Evolutionary conservation across 1,140 invertebrate genomes (phyloP).

Genomic region (Bradynema listronoti): DNA sequence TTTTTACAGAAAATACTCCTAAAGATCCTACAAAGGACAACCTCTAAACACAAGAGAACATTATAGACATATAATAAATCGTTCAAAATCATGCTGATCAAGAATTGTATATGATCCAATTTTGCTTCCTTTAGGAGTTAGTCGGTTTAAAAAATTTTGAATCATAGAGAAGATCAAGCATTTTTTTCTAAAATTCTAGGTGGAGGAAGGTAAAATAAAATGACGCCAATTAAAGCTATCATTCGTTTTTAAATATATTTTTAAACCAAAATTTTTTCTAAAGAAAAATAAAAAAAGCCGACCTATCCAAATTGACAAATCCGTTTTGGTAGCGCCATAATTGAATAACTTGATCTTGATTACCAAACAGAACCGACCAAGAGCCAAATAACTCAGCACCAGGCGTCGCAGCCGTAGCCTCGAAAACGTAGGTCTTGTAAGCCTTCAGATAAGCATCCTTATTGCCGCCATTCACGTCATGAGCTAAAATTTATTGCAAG

Average conservation of each 20-base stretch:
- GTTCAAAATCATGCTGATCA: no score
- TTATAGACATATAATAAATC: no score
- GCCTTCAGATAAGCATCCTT: constrained; percentile 35
- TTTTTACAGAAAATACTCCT: no score
- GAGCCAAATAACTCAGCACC: constrained; percentile 47
- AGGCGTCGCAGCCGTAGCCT: constrained; percentile 29
- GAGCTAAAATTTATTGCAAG: constrained; percentile 39
- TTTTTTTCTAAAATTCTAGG: background rate
- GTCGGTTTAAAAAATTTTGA: background rate
- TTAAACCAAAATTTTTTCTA: no score
- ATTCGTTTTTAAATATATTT: no score
- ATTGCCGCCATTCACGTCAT: constrained; percentile 42
- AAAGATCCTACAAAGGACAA: no score
- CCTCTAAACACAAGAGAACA: no score
- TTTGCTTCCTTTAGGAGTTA: no score
- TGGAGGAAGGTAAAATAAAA: no score
- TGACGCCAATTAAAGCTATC: no score
- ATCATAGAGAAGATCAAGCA: background rate
- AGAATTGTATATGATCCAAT: no score
- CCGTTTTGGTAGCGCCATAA: constrained; percentile 54
- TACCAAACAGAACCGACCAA: constrained; percentile 52
- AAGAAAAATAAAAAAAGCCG: background rate
- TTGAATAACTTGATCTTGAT: constrained; percentile 55
- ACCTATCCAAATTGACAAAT: constrained; percentile 41
- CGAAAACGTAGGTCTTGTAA: constrained; percentile 39